Base-by-base conservation (phyloP, 2,113 vertebrate genomes). In the Xyrauchen texanus region DNA sequence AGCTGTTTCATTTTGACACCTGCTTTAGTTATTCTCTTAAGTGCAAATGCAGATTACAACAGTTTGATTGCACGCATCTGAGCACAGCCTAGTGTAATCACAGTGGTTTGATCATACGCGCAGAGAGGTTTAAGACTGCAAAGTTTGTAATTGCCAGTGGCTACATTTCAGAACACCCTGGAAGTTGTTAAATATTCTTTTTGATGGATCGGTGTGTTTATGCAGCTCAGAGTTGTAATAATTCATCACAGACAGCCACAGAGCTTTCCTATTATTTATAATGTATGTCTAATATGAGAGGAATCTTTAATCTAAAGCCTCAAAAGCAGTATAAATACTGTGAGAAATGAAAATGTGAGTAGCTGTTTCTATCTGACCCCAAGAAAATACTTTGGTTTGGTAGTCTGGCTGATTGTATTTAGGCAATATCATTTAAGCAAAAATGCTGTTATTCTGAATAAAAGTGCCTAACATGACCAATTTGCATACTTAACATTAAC, bases 171-270 rank as follows among this genome's bases (percentile, higher is more conserved):
- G 55, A 68, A 49, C 65, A 65, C 58, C 52, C 46, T 64, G 46
- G 51, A 75, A 70, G 65, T 66, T 47, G 51, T 84, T 75, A 60
- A 8, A 44, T 60, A 65, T 81, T 78, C 69, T 45, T 63, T 78
- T 78, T 78, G 70, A 84, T 81, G n/a, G 75, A 78, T 75, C 44
- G 9, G 5, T 46, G 15, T 78, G 66, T 79, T 81, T 81, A 71
- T 66, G 45, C 47, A 68, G 47, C 53, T 74, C 15, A 66, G 15
- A 77, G 13, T 49, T 74, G 65, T 67, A 72, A 77, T 72, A 15
- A 65, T 68, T 81, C 70, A 79, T n/a, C n/a, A 34, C 21, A 34
- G 66, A 2, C 11, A 76, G 52, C 66, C 57, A 55, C 76, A 63
- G 46, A 51, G n/a, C 21, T 45, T 68, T 57, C 6, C 49, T 3